Percentiles rank a stretch among this genome's conserved stretches.
Evolutionary conservation across 2,113 vertebrate species (phyloP).

Genomic region (Taxidea taxus): DNA sequence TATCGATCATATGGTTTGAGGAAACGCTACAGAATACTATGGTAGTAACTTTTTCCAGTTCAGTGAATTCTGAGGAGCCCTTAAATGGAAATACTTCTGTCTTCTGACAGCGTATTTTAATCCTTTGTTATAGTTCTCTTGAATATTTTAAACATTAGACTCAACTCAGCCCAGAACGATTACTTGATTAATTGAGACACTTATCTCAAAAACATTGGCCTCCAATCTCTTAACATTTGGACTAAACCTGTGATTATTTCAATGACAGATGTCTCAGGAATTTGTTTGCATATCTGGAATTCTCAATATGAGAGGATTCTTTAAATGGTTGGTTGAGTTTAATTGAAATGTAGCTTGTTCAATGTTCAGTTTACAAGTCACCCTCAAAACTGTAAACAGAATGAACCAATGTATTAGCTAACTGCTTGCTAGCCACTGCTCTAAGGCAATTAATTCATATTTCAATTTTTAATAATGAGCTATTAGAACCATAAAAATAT

Average conservation of each 20-base stretch:
- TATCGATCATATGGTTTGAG: neutral
- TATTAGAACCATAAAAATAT: neutral
- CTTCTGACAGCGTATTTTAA: neutral
- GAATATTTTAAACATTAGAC: neutral
- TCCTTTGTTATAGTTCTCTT: neutral
- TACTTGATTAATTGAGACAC: neutral
- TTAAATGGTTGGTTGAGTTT: neutral
- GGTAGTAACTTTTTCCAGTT: neutral
- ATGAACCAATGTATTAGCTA: neutral
- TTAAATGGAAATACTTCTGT: neutral
- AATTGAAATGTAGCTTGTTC: neutral
- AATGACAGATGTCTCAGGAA: neutral
- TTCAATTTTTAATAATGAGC: neutral
- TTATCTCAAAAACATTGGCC: neutral
- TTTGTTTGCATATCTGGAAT: constrained; percentile 10
- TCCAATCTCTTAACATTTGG: neutral
- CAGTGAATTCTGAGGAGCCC: neutral
- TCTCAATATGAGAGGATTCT: neutral
- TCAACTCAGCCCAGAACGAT: neutral
- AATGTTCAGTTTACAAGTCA: neutral
- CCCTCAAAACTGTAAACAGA: neutral
- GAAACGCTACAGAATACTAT: neutral
- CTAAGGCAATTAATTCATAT: neutral
- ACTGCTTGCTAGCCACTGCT: neutral
- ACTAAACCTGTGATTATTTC: neutral